Base-by-base conservation (phyloP, 2,113 vertebrate species). In the Aegypius monachus region DNA sequence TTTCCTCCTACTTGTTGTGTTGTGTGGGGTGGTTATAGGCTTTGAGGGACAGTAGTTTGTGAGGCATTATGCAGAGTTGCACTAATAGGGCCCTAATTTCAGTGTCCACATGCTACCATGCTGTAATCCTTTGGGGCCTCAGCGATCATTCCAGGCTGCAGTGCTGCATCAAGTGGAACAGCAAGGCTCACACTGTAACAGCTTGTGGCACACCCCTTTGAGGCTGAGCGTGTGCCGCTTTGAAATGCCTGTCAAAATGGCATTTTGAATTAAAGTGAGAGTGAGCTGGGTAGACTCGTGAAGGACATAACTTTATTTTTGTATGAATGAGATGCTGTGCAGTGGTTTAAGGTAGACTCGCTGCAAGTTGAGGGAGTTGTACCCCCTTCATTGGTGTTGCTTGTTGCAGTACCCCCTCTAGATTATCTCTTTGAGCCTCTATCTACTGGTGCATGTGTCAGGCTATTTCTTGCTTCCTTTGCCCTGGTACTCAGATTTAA, bases 91-190 rank as follows among this genome's bases (percentile, higher is more conserved):
- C 27, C 63, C 34, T 38, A 4, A 62, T 74, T 58, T 52, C 72
- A 52, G 34, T 4, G 4, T 42, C 34, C 5, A 5, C 23, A 7
- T 91, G 48, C 34, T 81, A 21, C 61, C 3, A 5, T 18, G 2
- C 32, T 25, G 11, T 53, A 36, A 2, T 65, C 36, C 38, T 42
- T 13, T 27, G n/a, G 12, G 38, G 16, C 13, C 32, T 48, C 1
- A 0, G 55, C 8, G 7, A 4, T 48, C 13, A 1, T 45, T 58
- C 14, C 43, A 20, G 32, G 38, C 67, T 58, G 45, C 34, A 34
- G 55, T 17, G 22, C 32, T 0, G 0, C 13, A 2, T 31, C 16
- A 34, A 32, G 16, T 0, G 6, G 73, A 53, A 6, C 0, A 1
- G 22, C 32, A 43, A 50, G 34, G 31, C 34, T 70, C 14, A 6